Evolutionary conservation across 2,113 vertebrate genomes (phyloP).

Genomic region (Pristiophorus japonicus): DNA sequence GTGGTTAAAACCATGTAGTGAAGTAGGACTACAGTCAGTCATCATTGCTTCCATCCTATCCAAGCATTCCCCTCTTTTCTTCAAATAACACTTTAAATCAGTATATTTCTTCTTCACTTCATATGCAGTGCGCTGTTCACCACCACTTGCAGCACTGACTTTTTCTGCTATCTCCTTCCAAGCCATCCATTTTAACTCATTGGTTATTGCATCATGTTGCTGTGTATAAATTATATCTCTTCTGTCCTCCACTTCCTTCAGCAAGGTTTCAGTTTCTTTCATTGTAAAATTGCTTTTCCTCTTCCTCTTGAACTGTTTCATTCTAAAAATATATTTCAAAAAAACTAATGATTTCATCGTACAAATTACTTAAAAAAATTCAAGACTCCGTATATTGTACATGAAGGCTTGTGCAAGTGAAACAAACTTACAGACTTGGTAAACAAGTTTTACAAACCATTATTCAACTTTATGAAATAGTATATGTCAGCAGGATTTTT

Average conservation of each 20-base stretch:
- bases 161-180: conserved; percentile 92
- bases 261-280: conserved; percentile 85
- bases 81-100: conserved; percentile 32
- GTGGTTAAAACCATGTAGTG: conserved; percentile 22
- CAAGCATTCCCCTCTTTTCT: conserved; percentile 32
- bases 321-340: conserved; percentile 54
- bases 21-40: conserved; percentile 26
- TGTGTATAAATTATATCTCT: conserved; percentile 85
- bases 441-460: background rate
- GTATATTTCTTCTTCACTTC: conserved; percentile 82
- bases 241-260: conserved; percentile 84
- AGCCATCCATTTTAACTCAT: conserved; percentile 85
- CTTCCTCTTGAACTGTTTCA: conserved; percentile 88
- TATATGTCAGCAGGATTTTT: background rate
- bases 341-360: background rate
- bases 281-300: conserved; percentile 94
- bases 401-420: background rate
- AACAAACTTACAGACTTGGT: background rate
- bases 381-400: background rate
- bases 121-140: conserved; percentile 79
- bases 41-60: conserved; percentile 30
- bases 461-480: background rate
- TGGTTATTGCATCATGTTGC: conserved; percentile 91
- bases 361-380: background rate
- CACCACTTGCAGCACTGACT: conserved; percentile 82